These are phyloP conservation scores for Fistularia commersonii DNA, from an alignment of 2,797 vertebrate species.

Conservation along the genomic window DNA sequence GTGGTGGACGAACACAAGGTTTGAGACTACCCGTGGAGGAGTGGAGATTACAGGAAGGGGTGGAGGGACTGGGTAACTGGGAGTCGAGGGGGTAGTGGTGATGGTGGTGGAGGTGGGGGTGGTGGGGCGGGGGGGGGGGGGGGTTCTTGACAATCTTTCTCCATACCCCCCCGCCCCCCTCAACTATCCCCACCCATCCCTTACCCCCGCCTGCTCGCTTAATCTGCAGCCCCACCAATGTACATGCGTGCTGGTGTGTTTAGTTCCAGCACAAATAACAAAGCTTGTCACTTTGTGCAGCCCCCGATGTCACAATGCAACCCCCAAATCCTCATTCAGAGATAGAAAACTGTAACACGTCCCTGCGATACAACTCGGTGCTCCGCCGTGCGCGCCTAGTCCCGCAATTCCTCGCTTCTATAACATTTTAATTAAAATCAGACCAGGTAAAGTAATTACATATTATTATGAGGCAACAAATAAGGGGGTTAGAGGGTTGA, in stretches of 20 bases:
- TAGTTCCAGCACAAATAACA: constrained; percentile 59
- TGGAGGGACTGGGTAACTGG: constrained; percentile 64
- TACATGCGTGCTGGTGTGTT: constrained; percentile 42
- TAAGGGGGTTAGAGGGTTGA: constrained; percentile 47
- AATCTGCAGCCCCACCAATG: constrained; percentile 64
- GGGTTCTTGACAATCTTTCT: constrained; percentile 67
- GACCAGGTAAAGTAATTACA: constrained; percentile 74
- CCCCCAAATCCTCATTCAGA: constrained; percentile 19
- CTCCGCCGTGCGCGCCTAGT: constrained; percentile 65
- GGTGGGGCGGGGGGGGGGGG: constrained; percentile 6
- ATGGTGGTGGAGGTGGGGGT: too few species aligned
- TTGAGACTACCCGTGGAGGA: constrained; percentile 78
- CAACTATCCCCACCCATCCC: constrained; percentile 40
- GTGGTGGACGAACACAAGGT: constrained; percentile 82
- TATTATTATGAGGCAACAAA: constrained; percentile 69
- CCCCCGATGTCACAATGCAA: constrained; percentile 51
- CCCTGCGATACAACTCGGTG: constrained; percentile 48
- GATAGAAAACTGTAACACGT: constrained; percentile 38
- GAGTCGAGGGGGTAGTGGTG: constrained; percentile 44
- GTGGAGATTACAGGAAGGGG: constrained; percentile 74
- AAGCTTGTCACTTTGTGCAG: constrained; percentile 54
- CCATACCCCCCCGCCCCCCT: constrained; percentile 31
- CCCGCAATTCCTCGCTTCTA: constrained; percentile 64
- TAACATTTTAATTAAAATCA: constrained; percentile 78
- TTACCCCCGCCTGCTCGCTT: constrained; percentile 56